These are phyloP conservation scores for honey bee (Apis mellifera) DNA, from an alignment of 1,140 invertebrate genomes.

Conservation along the genomic window Amel_HAv3.1 CM009932.2:1227501-1228000, in stretches of 20 bases:
- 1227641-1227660: conserved; percentile 26
- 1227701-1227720: conserved; percentile 31
- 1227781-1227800: background rate
- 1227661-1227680: conserved; percentile 54
- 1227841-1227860: background rate
- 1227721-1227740: conserved; percentile 54
- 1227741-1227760: conserved; percentile 61
- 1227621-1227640: conserved; percentile 15
- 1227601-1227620: background rate
- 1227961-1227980: conserved; percentile 14
- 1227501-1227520: too few species aligned
- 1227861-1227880: conserved; percentile 46
- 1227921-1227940: background rate
- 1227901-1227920: conserved; percentile 2
- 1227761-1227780: conserved; percentile 56
- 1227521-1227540: too few species aligned
- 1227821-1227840: background rate
- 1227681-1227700: conserved; percentile 52
- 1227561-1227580: background rate
- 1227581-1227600: background rate
- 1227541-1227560: background rate
- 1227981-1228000: too few species aligned
- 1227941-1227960: conserved; percentile 42
- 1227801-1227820: background rate
- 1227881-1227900: conserved; percentile 2